These are phyloP conservation scores for Athene noctua DNA, from an alignment of 2,113 vertebrate genomes.

Conservation along the genomic window DNA sequence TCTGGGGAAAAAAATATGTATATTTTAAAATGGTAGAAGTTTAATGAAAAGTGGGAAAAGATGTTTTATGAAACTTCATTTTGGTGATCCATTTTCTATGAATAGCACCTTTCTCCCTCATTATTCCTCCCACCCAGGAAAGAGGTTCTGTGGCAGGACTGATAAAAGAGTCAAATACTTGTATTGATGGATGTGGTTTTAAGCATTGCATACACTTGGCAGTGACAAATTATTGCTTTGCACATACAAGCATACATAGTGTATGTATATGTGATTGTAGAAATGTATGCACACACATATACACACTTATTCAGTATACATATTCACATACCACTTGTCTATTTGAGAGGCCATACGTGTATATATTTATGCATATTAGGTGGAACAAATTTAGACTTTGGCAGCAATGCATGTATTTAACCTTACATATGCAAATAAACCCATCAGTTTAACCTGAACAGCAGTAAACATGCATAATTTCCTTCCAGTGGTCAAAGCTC, in stretches of 20 bases:
- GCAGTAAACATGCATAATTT: background rate
- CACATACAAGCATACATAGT: background rate
- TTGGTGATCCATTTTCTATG: conserved; percentile 30
- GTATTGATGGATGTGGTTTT: background rate
- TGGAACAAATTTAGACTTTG: background rate
- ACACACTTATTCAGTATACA: background rate
- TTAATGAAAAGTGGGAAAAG: conserved; percentile 47
- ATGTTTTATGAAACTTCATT: conserved; percentile 43
- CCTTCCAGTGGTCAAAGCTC: background rate
- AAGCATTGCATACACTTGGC: background rate
- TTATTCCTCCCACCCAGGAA: background rate
- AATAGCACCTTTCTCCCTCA: conserved; percentile 17
- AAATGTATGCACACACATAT: background rate
- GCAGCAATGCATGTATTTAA: background rate
- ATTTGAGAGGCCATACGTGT: background rate
- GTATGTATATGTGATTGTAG: background rate
- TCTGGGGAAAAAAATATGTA: background rate
- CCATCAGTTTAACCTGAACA: background rate
- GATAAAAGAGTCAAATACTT: background rate
- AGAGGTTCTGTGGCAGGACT: background rate
- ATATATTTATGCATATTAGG: background rate
- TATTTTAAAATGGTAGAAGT: background rate
- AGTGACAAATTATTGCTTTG: background rate
- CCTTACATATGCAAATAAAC: background rate
- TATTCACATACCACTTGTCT: background rate